These are phyloP conservation scores for Trichonephila clavipes DNA, from an alignment of 1,140 invertebrate genomes.

Conservation along the genomic window DNA sequence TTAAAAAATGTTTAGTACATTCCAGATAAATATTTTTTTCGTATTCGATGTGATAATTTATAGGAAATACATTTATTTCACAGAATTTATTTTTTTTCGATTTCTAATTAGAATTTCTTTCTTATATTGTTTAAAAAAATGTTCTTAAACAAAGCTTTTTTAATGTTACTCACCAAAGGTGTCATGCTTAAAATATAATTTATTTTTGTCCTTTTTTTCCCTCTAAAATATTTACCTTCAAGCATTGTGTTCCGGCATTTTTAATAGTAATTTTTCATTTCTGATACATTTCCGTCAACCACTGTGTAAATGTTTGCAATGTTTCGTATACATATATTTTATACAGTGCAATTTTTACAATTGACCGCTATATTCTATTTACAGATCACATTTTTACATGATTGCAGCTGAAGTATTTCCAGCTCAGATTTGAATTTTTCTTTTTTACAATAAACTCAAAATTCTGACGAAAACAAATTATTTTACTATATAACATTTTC, in stretches of 20 bases:
- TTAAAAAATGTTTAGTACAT: too few species aligned
- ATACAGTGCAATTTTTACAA: conserved; percentile 59
- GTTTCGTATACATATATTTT: conserved; percentile 42
- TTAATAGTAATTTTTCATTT: background rate
- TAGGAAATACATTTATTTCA: too few species aligned
- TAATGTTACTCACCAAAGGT: background rate
- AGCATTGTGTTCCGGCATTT: background rate
- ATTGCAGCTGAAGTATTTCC: conserved; percentile 27
- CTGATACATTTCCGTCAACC: background rate
- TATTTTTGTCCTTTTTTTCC: background rate
- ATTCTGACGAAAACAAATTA: conserved; percentile 3
- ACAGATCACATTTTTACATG: conserved; percentile 64
- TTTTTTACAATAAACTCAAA: conserved; percentile 34
- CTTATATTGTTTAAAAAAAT: too few species aligned
- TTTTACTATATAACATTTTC: background rate
- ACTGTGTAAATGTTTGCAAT: background rate
- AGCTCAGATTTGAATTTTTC: conserved; percentile 26
- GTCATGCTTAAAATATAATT: conserved; percentile 1
- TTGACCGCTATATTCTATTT: conserved; percentile 53
- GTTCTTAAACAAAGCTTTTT: background rate
- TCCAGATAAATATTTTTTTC: too few species aligned
- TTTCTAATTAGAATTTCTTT: too few species aligned
- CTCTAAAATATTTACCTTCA: background rate
- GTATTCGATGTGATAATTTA: too few species aligned
- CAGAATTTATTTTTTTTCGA: too few species aligned